phyloP scores from a whole-genome alignment of 2,113 vertebrate species.

The Rostratula benghalensis region DNA sequence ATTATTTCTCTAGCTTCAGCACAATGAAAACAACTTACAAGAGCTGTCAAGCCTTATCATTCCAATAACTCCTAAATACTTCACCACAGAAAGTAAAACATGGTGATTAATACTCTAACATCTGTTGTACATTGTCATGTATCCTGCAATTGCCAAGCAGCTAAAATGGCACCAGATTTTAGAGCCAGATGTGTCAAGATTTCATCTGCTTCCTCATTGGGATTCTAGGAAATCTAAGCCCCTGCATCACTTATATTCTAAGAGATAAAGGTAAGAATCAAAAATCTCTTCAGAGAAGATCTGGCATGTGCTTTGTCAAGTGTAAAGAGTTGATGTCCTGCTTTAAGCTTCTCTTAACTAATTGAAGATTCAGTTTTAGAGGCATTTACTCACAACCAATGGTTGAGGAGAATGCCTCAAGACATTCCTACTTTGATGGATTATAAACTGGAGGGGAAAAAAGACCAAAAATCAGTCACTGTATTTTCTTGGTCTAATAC shows the following conservation, averaged over 20 bases:
- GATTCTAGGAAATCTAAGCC: neutral
- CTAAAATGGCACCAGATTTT: conserved; percentile 7
- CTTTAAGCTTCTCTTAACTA: neutral
- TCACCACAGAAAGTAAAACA: conserved; percentile 26
- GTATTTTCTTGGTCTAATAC: neutral
- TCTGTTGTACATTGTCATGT: conserved; percentile 20
- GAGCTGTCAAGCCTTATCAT: conserved; percentile 31
- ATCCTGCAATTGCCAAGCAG: neutral
- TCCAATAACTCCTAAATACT: neutral
- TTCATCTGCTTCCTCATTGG: neutral
- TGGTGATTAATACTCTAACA: conserved; percentile 32
- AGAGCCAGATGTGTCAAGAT: conserved; percentile 26
- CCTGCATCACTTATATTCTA: neutral
- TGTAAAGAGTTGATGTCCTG: neutral
- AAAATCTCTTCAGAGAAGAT: neutral
- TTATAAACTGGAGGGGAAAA: neutral
- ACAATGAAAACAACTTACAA: neutral
- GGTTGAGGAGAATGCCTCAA: neutral
- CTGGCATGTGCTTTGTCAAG: neutral
- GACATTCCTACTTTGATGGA: neutral
- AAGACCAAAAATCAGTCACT: neutral
- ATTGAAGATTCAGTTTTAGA: neutral
- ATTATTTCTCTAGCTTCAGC: neutral
- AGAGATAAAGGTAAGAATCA: neutral
- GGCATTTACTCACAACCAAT: neutral